These are phyloP conservation scores for Acleris emargana DNA, from an alignment of 2,888 invertebrate species.

Conservation along the genomic window DNA sequence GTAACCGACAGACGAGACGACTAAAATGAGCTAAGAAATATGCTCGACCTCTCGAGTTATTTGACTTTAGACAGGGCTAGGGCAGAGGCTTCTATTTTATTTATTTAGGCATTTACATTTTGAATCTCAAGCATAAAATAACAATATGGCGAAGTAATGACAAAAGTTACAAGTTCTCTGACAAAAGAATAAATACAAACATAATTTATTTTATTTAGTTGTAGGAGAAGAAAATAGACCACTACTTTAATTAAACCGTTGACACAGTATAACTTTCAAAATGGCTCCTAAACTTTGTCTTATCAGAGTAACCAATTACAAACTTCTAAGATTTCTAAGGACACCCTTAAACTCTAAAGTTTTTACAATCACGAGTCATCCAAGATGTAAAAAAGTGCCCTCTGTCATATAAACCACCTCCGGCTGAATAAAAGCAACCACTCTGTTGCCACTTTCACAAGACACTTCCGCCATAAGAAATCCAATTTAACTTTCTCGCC, in stretches of 20 bases:
- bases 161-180: too few species aligned
- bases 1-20: neutral
- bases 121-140: too few species aligned
- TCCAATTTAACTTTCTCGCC: slow-evolving; percentile 81
- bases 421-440: slow-evolving; percentile 67
- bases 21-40: neutral
- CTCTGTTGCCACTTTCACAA: slow-evolving; percentile 64
- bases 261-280: too few species aligned
- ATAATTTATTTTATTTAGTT: too few species aligned
- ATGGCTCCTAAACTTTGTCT: too few species aligned
- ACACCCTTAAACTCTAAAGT: slow-evolving; percentile 25
- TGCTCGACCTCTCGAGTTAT: neutral
- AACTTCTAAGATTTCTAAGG: neutral
- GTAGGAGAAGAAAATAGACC: too few species aligned
- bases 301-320: neutral
- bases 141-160: too few species aligned
- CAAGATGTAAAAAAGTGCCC: slow-evolving; percentile 54
- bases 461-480: slow-evolving; percentile 78
- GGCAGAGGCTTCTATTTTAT: neutral
- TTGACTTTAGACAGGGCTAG: neutral
- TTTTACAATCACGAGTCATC: slow-evolving; percentile 20
- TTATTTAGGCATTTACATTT: neutral
- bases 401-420: slow-evolving; percentile 69
- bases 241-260: too few species aligned
- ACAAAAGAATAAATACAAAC: too few species aligned